phyloP scores from a whole-genome alignment of 2,797 vertebrate genomes.

The Tenualosa ilisha region DNA sequence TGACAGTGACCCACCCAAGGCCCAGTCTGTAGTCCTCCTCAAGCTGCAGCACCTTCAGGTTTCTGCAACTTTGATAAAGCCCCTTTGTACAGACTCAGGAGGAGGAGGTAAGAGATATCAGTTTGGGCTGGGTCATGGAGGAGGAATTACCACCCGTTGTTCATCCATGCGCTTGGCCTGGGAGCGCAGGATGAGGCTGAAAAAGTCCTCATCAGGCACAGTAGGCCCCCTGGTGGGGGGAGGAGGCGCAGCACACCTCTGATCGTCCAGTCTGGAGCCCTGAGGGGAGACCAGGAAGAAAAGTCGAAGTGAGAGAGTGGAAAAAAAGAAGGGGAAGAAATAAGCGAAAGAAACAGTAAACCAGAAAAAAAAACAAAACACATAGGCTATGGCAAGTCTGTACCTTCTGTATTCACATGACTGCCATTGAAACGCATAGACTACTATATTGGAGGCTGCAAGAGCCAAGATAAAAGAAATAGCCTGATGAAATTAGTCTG shows the following conservation, averaged over 20 bases:
- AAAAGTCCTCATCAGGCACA: conserved; percentile 94
- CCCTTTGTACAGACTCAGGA: not conserved
- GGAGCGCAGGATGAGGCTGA: conserved; percentile 90
- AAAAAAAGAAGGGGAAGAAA: too few species aligned
- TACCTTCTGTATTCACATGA: not conserved
- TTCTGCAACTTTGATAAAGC: not conserved
- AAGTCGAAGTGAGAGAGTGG: not conserved
- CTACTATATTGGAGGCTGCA: too few species aligned
- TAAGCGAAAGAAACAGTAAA: not conserved
- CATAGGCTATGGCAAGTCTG: not conserved
- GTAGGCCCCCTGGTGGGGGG: conserved; percentile 80
- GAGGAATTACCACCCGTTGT: conserved; percentile 85
- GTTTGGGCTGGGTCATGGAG: conserved; percentile 50
- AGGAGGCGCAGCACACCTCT: conserved; percentile 87
- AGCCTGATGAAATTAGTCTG: too few species aligned
- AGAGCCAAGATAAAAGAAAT: too few species aligned
- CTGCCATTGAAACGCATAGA: too few species aligned
- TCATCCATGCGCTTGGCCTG: conserved; percentile 96
- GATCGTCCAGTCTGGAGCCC: conserved; percentile 93
- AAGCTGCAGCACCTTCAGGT: not conserved
- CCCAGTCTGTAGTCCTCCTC: not conserved
- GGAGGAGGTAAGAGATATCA: conserved; percentile 47
- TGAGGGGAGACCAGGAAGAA: conserved; percentile 52
- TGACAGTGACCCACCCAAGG: not conserved
- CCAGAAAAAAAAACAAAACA: not conserved